Conservation (phyloP, 1,140 invertebrate genomes). For the Drosophila sproati region DNA sequence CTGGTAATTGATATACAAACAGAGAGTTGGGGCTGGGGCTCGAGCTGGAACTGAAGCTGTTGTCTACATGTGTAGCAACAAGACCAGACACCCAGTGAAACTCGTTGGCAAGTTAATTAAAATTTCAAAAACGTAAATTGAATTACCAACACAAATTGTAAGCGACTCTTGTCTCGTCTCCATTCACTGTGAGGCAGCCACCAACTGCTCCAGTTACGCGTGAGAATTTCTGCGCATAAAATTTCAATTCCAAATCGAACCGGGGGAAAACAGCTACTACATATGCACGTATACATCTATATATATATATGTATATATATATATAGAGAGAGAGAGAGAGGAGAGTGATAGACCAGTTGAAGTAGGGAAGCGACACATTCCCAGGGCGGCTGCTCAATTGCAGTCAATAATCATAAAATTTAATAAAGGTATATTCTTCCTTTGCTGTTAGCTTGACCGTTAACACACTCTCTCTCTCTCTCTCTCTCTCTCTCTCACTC, state of each 20-base stretch:
- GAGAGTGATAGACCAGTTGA: not conserved
- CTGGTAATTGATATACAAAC: slow-evolving; percentile 63
- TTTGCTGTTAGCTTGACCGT: slow-evolving; percentile 57
- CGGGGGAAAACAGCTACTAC: slow-evolving; percentile 10
- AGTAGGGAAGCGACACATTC: slow-evolving; percentile 57
- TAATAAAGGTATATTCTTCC: slow-evolving; percentile 75
- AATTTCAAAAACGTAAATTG: slow-evolving; percentile 80
- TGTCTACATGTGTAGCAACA: slow-evolving; percentile 59
- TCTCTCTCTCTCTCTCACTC: slow-evolving; percentile 3
- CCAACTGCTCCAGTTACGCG: slow-evolving; percentile 80
- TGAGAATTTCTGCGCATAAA: slow-evolving; percentile 80
- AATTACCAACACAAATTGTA: slow-evolving; percentile 78
- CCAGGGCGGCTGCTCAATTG: slow-evolving; percentile 72
- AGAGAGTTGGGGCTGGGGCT: not conserved
- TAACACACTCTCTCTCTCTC: slow-evolving; percentile 43
- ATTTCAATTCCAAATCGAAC: slow-evolving; percentile 71
- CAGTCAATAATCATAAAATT: slow-evolving; percentile 82
- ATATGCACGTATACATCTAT: not conserved
- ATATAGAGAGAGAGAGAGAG: not conserved
- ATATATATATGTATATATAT: not conserved
- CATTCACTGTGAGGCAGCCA: slow-evolving; percentile 23
- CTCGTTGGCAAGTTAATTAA: slow-evolving; percentile 71
- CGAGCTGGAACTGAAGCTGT: not conserved
- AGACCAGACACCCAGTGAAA: slow-evolving; percentile 36
- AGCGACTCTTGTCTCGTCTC: slow-evolving; percentile 21